These are phyloP conservation scores for Eudasyphora cyanicolor DNA, from an alignment of 2,888 invertebrate species.

Conservation along the genomic window DNA sequence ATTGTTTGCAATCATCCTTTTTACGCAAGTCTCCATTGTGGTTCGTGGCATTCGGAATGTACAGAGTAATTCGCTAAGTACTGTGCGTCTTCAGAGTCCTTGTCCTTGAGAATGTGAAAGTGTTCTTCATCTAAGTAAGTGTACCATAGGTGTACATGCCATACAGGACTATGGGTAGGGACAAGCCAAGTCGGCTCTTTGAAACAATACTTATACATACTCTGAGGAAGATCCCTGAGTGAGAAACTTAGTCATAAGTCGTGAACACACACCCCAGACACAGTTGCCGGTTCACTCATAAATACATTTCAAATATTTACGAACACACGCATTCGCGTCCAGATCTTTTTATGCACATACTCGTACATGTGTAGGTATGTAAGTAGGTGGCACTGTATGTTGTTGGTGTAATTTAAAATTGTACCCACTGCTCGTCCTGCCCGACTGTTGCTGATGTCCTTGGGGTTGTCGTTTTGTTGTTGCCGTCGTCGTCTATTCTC, in stretches of 20 bases:
- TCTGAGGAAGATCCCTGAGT: neutral
- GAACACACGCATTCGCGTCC: neutral
- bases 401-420: constrained; percentile 49
- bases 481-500: constrained; percentile 51
- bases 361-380: neutral
- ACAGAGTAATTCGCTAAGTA: neutral
- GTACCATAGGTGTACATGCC: neutral
- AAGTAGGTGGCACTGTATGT: constrained; percentile 23
- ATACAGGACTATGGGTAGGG: neutral
- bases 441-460: neutral
- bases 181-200: neutral
- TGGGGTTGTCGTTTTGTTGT: constrained; percentile 19
- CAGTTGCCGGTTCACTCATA: neutral
- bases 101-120: neutral
- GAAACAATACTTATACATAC: neutral
- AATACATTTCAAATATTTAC: constrained; percentile 20
- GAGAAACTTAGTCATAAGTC: neutral
- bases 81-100: neutral
- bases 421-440: constrained; percentile 1
- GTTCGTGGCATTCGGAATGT: constrained; percentile 32
- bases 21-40: constrained; percentile 54
- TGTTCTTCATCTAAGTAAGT: neutral
- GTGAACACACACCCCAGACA: neutral
- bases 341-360: no score
- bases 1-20: constrained; percentile 54